Conservation (phyloP, 2,113 vertebrate species). For the Hypanus sabinus region DNA sequence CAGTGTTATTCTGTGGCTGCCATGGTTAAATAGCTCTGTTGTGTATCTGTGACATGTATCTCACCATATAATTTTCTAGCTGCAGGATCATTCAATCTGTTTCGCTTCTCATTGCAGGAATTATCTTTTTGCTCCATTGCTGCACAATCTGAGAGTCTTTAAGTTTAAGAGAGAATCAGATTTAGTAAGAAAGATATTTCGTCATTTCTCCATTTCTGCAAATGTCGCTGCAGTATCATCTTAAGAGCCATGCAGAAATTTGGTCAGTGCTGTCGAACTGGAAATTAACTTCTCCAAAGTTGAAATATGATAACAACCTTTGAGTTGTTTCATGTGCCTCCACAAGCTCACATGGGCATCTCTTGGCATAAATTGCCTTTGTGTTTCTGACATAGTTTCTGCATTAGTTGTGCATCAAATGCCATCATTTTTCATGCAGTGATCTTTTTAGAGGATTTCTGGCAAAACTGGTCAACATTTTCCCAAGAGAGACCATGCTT, state of each 20-base stretch:
- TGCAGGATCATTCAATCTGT: slow-evolving; percentile 7
- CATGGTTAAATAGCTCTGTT: not conserved
- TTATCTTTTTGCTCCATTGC: not conserved
- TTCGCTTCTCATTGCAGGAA: not conserved
- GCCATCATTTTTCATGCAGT: too few species aligned
- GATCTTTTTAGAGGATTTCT: too few species aligned
- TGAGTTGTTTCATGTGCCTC: too few species aligned
- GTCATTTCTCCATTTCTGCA: not conserved
- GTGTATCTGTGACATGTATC: not conserved
- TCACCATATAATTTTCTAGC: not conserved
- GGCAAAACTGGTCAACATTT: too few species aligned
- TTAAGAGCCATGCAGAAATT: not conserved
- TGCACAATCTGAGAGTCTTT: not conserved
- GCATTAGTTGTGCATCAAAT: too few species aligned
- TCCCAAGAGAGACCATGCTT: too few species aligned
- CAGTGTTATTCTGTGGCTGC: not conserved
- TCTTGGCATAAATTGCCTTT: too few species aligned
- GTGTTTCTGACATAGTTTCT: too few species aligned
- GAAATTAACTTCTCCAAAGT: too few species aligned
- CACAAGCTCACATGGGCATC: too few species aligned
- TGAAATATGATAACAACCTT: too few species aligned
- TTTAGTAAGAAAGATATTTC: not conserved
- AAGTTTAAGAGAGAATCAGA: not conserved
- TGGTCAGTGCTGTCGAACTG: too few species aligned
- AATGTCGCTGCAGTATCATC: not conserved